Evolutionary conservation across 1,140 invertebrate species (phyloP).

Genomic region (Bradysia coprophila): DNA sequence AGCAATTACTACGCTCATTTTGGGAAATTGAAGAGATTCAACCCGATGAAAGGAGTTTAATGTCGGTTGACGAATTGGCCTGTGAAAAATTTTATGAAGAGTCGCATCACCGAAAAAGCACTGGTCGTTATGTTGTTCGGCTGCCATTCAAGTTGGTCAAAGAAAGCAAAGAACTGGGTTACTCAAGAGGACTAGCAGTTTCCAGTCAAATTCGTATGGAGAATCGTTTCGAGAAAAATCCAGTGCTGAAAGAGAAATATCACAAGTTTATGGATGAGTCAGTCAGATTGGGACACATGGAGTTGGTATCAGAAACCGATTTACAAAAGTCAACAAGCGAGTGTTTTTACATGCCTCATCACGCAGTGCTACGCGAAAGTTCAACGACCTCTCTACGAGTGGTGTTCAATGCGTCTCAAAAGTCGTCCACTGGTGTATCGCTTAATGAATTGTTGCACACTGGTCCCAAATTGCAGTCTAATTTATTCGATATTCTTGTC

Average conservation of each 20-base stretch:
- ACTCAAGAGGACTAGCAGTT: background rate
- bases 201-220: background rate
- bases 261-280: conserved; percentile 15
- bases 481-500: background rate
- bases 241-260: conserved; percentile 6
- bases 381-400: too few species aligned
- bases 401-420: conserved; percentile 15
- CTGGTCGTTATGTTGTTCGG: background rate
- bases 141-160: background rate
- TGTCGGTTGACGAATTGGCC: background rate
- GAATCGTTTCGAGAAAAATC: background rate
- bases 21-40: background rate
- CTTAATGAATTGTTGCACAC: conserved; percentile 13
- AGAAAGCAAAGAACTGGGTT: background rate
- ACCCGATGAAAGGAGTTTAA: background rate
- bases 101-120: background rate
- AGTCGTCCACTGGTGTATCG: conserved; percentile 6
- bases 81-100: background rate
- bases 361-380: conserved; percentile 8
- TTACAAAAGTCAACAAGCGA: background rate
- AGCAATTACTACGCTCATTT: background rate
- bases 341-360: conserved; percentile 9
- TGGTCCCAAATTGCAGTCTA: conserved; percentile 18
- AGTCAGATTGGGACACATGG: conserved; percentile 10
- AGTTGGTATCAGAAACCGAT: background rate